phyloP scores from a whole-genome alignment of 2,113 vertebrate species.

The Crotalus viridis region DNA sequence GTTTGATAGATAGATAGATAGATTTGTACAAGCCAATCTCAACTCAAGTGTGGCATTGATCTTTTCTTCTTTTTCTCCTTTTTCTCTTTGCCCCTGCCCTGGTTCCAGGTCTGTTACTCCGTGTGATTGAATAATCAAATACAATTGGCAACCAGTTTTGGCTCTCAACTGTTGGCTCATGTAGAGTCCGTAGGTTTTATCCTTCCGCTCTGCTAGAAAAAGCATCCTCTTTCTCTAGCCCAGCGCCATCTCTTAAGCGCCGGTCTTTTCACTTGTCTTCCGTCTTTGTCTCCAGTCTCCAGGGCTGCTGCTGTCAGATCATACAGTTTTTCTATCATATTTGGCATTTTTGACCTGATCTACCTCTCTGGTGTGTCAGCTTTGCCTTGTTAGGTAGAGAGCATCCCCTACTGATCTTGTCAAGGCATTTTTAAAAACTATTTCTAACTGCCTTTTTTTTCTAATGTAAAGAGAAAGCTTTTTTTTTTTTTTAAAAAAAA shows the following conservation, averaged over 20 bases:
- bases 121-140: constrained; percentile 63
- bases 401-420: constrained; percentile 53
- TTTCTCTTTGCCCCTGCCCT: constrained; percentile 48
- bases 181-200: constrained; percentile 37
- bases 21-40: constrained; percentile 37
- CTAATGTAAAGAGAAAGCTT: constrained; percentile 29
- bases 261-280: constrained; percentile 56
- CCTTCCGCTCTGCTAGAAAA: constrained; percentile 37
- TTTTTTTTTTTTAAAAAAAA: constrained; percentile 15
- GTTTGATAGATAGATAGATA: neutral
- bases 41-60: constrained; percentile 29
- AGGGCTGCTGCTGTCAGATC: constrained; percentile 63
- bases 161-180: constrained; percentile 56
- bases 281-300: constrained; percentile 61
- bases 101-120: constrained; percentile 62
- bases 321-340: constrained; percentile 67
- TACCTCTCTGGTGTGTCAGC: constrained; percentile 47
- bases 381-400: constrained; percentile 58
- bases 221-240: constrained; percentile 47
- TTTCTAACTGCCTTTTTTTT: constrained; percentile 40
- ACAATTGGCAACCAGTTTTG: constrained; percentile 65
- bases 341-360: constrained; percentile 59
- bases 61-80: constrained; percentile 57
- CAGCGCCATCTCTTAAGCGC: constrained; percentile 56
- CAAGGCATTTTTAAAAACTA: constrained; percentile 24